Evolutionary conservation across 2,888 invertebrate genomes (phyloP).

Genomic region (Smittia aterrima): DNA sequence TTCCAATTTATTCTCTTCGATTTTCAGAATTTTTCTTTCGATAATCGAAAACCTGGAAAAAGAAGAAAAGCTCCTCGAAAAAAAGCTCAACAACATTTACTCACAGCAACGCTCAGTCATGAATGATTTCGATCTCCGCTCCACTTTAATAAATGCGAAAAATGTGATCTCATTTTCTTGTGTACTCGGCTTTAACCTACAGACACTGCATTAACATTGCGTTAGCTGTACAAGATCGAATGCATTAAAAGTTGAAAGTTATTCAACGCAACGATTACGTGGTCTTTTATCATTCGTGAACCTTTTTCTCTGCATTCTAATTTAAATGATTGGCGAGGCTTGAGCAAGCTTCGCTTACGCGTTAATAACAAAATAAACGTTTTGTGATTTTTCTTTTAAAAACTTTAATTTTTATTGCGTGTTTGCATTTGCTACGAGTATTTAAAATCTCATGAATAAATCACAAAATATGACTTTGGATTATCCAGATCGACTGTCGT

Average conservation of each 20-base stretch:
- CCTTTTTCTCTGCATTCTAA: conserved; percentile 1
- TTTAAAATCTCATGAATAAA: conserved; percentile 9
- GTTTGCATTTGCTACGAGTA: neutral
- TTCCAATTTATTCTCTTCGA: too few relatives aligned
- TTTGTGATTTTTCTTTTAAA: neutral
- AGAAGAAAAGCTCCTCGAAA: too few relatives aligned
- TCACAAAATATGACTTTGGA: conserved; percentile 32
- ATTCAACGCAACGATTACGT: neutral
- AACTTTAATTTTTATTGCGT: conserved; percentile 24
- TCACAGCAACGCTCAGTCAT: too few relatives aligned
- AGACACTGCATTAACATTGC: neutral
- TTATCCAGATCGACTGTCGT: neutral
- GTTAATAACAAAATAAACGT: neutral
- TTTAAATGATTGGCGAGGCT: neutral
- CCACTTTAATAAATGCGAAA: neutral
- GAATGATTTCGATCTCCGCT: neutral
- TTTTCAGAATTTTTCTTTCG: too few relatives aligned
- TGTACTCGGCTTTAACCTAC: neutral
- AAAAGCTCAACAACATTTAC: too few relatives aligned
- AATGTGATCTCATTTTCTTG: neutral
- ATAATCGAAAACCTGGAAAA: too few relatives aligned
- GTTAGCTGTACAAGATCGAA: neutral
- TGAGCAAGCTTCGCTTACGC: neutral
- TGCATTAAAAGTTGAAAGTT: neutral
- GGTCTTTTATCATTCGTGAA: neutral